Base-by-base conservation (phyloP, 2,888 invertebrate species). In the Lithophane semibrunnea region DNA sequence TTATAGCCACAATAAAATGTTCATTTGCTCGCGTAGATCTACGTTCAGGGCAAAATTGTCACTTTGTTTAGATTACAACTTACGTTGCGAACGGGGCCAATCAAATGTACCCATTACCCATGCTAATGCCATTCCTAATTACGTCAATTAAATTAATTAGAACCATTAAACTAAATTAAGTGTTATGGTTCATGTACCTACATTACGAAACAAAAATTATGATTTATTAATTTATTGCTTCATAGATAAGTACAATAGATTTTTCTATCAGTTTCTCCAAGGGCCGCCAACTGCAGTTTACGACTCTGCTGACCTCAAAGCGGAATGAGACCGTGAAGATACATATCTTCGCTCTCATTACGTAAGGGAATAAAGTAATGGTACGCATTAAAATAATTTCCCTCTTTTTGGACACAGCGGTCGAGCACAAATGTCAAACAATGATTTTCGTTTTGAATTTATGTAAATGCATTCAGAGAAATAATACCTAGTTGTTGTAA, bases 261-360 rank as follows among this genome's bases (percentile, higher is more conserved):
- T 73, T 65, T 70, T 64, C 49, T 47, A 79, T 74, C 37, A 68
- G 56, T 73, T 65, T 54, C 37, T n/a, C 56, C 84, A 74, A 84
- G 71, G 75, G 83, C 78, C 52, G 21, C 60, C 60, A 72, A 61
- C 56, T 42, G 47, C 64, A 77, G 60, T 49, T 77, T 72, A 64
- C 70, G 58, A 44, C 67, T 83, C 60, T 76, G 12, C 47, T 71
- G 75, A 73, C 84, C 86, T 83, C 75, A 74, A 49, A 49, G 49
- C 18, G 67, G 75, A 85, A 86, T 79, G 83, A 86, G 84, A 71
- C 76, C 79, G 79, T 86, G 69, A 85, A 85, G 84, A 85, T 85
- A 58, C 16, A 54, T 63, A 85, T 85, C 83, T 73, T 63, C 18
- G 67, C 70, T 73, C 47, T 56, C 70, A 71, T 79, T 82, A 73